Evolutionary conservation across 2,113 vertebrate species (phyloP).

Genomic region (Nannobrachium achirus): DNA sequence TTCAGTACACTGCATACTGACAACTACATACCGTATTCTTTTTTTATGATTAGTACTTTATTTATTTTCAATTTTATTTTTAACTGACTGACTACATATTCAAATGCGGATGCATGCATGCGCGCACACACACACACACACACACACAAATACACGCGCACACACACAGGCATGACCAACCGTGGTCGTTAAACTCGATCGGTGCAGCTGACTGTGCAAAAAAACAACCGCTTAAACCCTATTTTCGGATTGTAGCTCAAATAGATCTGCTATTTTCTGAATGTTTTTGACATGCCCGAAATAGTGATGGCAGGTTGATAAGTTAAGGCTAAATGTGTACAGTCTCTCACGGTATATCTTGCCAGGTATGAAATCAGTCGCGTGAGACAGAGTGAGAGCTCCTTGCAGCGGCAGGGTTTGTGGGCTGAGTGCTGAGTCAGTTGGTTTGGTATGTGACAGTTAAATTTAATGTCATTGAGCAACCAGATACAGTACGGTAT

Average conservation of each 20-base stretch:
- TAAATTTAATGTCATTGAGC: slow-evolving; percentile 50
- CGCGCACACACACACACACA: background rate
- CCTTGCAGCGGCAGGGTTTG: background rate
- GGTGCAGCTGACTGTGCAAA: slow-evolving; percentile 7
- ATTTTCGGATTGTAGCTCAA: no score
- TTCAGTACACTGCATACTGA: no score
- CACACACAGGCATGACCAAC: background rate
- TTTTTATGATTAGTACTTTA: no score
- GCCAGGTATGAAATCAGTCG: slow-evolving; percentile 26
- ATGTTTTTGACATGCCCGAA: background rate
- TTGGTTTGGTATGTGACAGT: slow-evolving; percentile 50
- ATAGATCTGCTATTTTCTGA: background rate
- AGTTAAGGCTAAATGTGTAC: background rate
- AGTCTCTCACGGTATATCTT: background rate
- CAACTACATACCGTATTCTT: no score
- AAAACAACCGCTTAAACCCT: background rate
- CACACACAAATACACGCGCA: no score
- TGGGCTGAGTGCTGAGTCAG: slow-evolving; percentile 44
- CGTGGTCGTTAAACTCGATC: background rate
- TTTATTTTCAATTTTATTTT: no score
- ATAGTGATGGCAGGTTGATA: background rate
- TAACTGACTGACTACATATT: no score
- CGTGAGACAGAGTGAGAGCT: background rate
- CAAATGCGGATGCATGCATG: no score
- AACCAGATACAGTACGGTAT: slow-evolving; percentile 57